Evolutionary conservation across 2,797 vertebrate genomes (phyloP), one percentile per base, ranked within the genome.

Genomic region (Periophthalmus magnuspinnatus): DNA sequence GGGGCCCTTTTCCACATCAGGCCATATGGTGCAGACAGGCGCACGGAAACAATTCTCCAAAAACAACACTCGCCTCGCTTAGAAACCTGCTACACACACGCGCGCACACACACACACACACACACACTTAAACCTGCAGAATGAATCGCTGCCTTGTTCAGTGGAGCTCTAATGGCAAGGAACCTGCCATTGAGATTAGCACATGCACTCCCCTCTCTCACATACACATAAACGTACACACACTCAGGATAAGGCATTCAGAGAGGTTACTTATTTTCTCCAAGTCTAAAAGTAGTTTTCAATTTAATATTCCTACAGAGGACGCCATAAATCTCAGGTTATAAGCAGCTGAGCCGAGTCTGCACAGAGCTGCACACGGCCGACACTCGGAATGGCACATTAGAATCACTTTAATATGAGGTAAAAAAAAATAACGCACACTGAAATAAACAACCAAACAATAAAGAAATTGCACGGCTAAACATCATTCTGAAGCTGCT

Each of bases 71-170:
- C 82, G 79, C 83, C 81, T 76, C 86, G 81, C 87, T 85, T 85
- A 86, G 76, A 85, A 88, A 85, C 68, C 81, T 87, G 80, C 78
- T 77, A 36, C 80, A 84, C 79, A 83, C 65, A 78, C 60, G 21
- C 68, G 56, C 52, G 74, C 60, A 68, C 71, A 74, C 69, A 73
- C 69, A 69, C 70, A 65, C 80, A 64, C 70, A 68, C 71, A 79
- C 66, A 77, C 74, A 79, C 83, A 75, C 79, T 88, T 90, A 90
- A 88, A 90, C 80, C 86, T 88, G 84, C 76, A 82, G 87, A 88
- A 92, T 92, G 89, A 92, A 92, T 90, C 83, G 89, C 85, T 82
- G 88, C 90, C 88, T 92, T 92, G 91, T 91, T 90, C 87, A 81
- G 83, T 48, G 57, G 79, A 71, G 86, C 77, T 72, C 82, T 89